Conservation (phyloP, 2,888 invertebrate species). For the Drosophila atripex region DNA sequence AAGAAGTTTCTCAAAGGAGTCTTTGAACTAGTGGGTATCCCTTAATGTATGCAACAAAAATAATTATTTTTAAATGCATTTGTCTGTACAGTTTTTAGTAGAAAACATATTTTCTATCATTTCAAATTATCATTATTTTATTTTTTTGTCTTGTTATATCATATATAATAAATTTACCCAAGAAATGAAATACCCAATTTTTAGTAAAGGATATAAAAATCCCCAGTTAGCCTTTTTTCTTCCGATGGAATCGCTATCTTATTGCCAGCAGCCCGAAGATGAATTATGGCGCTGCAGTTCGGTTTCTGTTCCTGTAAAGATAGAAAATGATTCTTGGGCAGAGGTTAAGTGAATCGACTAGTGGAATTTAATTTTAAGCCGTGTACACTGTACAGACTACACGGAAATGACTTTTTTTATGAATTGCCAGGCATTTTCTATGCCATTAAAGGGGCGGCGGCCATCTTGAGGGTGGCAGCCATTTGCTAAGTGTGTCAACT, state of each 20-base stretch:
- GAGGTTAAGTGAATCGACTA: conserved; percentile 2
- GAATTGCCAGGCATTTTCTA: conserved; percentile 39
- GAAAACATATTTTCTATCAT: no score
- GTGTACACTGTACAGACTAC: conserved; percentile 1
- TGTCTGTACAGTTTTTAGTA: no score
- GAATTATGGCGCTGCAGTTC: conserved; percentile 38
- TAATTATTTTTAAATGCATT: no score
- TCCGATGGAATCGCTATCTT: conserved; percentile 17
- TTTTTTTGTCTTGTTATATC: no score
- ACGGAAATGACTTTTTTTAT: conserved; percentile 41
- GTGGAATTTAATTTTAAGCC: conserved; percentile 26
- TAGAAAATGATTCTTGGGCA: conserved; percentile 1
- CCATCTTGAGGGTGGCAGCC: conserved; percentile 21
- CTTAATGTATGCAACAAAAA: neutral
- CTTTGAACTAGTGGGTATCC: neutral
- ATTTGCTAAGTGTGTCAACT: conserved; percentile 66
- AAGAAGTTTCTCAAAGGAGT: conserved; percentile 25
- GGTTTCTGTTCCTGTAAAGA: conserved; percentile 1
- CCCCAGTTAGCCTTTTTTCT: neutral
- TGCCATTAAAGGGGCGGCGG: conserved; percentile 19
- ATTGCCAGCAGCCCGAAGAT: conserved; percentile 17
- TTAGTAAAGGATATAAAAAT: neutral
- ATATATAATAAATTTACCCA: neutral
- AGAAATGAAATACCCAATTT: neutral
- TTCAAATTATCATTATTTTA: no score